Evolutionary conservation across 1,140 invertebrate species (phyloP).

Genomic region (Pseudobourletiella spinata): DNA sequence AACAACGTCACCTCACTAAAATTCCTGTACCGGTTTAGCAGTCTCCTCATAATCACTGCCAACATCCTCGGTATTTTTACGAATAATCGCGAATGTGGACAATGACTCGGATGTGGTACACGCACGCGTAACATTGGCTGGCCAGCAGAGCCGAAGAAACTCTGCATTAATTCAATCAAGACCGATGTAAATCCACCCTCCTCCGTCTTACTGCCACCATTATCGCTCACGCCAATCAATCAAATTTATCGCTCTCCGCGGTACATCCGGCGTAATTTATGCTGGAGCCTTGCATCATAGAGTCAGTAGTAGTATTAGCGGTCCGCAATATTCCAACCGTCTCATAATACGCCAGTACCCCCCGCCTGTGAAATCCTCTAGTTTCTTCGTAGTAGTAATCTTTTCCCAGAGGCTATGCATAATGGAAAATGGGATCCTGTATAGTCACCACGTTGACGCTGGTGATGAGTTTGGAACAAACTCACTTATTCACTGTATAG

Average conservation of each 20-base stretch:
- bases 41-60: neutral
- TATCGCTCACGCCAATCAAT: constrained; percentile 2
- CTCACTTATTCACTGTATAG: too few relatives aligned
- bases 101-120: neutral
- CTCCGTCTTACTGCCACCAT: neutral
- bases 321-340: too few relatives aligned
- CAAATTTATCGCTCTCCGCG: constrained; percentile 1
- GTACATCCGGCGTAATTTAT: neutral
- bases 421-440: too few relatives aligned
- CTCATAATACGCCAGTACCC: too few relatives aligned
- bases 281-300: neutral
- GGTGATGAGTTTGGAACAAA: too few relatives aligned
- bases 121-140: neutral
- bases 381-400: too few relatives aligned
- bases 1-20: neutral
- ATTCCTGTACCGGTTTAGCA: neutral
- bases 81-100: neutral
- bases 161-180: neutral
- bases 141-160: neutral
- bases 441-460: too few relatives aligned
- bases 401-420: too few relatives aligned
- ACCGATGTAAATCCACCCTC: neutral
- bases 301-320: too few relatives aligned
- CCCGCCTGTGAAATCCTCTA: too few relatives aligned
- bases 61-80: neutral